Evolutionary conservation across 2,113 vertebrate genomes (phyloP).

Genomic region (Embiotoca jacksoni): DNA sequence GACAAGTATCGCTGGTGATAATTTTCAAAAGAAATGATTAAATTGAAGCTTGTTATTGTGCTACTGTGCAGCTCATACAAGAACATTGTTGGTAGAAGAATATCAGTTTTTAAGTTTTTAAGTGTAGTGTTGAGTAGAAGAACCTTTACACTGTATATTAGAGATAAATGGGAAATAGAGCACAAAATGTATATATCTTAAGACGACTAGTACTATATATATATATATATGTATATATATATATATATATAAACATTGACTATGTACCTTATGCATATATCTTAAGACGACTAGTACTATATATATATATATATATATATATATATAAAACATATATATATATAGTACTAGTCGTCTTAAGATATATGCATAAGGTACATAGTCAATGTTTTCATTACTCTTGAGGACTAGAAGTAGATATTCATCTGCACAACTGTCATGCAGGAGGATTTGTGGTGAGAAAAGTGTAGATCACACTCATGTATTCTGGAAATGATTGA

Average conservation of each 20-base stretch:
- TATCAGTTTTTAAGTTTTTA: not conserved
- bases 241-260: too few relatives aligned
- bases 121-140: not conserved
- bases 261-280: slow-evolving; percentile 7
- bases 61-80: not conserved
- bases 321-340: too few relatives aligned
- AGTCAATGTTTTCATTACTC: not conserved
- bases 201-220: not conserved
- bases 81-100: not conserved
- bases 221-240: too few relatives aligned
- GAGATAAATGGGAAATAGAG: not conserved
- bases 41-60: not conserved
- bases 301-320: too few relatives aligned
- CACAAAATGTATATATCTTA: not conserved
- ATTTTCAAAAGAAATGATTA: slow-evolving; percentile 18
- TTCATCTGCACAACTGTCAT: slow-evolving; percentile 13
- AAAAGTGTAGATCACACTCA: not conserved
- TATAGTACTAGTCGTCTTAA: not conserved
- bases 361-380: not conserved
- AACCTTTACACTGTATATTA: not conserved
- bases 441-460: not conserved
- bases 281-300: not conserved
- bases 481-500: not conserved
- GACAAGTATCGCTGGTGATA: not conserved
- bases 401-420: slow-evolving; percentile 3